These are phyloP conservation scores for Andrena marginata DNA, from an alignment of 2,888 invertebrate genomes.

Conservation along the genomic window DNA sequence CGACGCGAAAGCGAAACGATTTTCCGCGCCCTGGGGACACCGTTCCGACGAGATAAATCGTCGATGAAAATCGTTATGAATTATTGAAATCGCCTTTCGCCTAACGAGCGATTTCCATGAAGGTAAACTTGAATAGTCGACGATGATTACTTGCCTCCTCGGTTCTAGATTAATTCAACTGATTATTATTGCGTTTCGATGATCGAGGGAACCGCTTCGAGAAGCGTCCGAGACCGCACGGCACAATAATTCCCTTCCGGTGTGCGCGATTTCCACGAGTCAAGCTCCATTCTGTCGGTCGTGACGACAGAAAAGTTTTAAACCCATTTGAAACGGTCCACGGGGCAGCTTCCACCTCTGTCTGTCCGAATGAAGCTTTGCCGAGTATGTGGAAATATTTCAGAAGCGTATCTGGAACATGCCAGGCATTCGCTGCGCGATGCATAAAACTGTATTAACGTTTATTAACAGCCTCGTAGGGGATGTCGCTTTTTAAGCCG, in stretches of 20 bases:
- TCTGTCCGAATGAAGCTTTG: not conserved
- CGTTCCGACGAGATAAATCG: not conserved
- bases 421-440: not conserved
- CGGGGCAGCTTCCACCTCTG: too few species aligned
- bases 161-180: not conserved
- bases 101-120: not conserved
- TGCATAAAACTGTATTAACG: not conserved
- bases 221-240: not conserved
- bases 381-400: not conserved
- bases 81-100: conserved; percentile 22
- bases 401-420: not conserved
- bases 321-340: not conserved
- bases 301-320: not conserved
- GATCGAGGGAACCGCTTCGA: not conserved
- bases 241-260: not conserved
- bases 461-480: not conserved
- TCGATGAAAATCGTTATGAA: conserved; percentile 16
- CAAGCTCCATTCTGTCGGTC: not conserved
- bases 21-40: not conserved
- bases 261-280: not conserved
- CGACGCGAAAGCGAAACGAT: conserved; percentile 5
- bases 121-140: not conserved
- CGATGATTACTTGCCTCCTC: not conserved
- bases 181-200: not conserved
- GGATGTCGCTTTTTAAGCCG: not conserved